Evolutionary conservation across 2,797 vertebrate species (phyloP).

Genomic region (Xerus rutilus): DNA sequence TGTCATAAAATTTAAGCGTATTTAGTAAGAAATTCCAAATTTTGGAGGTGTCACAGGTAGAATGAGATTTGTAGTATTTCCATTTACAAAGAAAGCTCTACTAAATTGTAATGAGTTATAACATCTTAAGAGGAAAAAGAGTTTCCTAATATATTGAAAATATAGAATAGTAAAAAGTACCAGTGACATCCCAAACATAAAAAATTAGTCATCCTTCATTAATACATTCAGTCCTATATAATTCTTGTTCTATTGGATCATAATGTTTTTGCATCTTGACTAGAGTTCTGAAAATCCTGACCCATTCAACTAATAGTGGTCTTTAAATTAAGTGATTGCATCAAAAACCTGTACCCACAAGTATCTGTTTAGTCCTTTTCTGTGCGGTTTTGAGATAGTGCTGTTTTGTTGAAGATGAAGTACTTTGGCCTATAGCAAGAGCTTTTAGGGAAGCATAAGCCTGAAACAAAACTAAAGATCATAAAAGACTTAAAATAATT

Average conservation of each 20-base stretch:
- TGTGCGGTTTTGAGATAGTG: background rate
- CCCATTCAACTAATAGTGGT: background rate
- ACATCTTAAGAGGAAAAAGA: background rate
- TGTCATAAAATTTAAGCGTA: background rate
- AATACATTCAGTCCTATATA: background rate
- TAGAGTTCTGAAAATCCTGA: constrained; percentile 5
- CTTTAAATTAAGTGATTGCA: background rate
- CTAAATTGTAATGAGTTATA: constrained; percentile 6
- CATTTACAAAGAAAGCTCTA: background rate
- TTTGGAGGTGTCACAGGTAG: background rate
- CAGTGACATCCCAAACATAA: background rate
- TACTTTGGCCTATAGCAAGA: background rate
- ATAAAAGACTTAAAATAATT: background rate
- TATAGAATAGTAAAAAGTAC: background rate
- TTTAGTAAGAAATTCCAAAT: background rate
- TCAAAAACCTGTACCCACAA: background rate
- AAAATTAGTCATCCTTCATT: background rate
- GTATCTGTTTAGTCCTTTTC: background rate
- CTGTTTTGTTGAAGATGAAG: background rate
- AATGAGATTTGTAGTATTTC: background rate
- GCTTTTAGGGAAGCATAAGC: background rate
- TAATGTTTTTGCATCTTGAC: background rate
- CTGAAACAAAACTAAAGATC: background rate
- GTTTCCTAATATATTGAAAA: background rate
- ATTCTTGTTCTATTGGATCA: background rate